phyloP scores from a whole-genome alignment of 2,797 vertebrate species.

The Lateolabrax maculatus region DNA sequence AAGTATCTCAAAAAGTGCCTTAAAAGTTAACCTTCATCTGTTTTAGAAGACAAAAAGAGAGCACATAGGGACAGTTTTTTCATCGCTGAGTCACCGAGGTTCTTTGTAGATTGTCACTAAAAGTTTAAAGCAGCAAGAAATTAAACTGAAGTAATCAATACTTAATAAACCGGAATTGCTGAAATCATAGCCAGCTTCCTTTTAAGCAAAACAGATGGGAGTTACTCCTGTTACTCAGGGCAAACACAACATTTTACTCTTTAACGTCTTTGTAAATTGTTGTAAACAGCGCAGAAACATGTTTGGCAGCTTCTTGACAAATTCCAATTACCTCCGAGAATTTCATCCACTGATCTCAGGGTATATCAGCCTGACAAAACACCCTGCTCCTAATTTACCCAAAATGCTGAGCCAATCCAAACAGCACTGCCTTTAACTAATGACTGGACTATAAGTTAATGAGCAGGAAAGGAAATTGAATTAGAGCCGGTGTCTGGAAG shows the following conservation, averaged over 20 bases:
- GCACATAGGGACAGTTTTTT: neutral
- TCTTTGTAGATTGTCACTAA: conserved; percentile 24
- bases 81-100: neutral
- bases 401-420: conserved; percentile 66
- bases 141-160: conserved; percentile 53
- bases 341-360: conserved; percentile 35
- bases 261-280: conserved; percentile 45
- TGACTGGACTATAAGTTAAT: conserved; percentile 68
- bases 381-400: conserved; percentile 46
- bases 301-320: conserved; percentile 23
- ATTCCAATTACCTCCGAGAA: conserved; percentile 42
- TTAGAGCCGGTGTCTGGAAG: conserved; percentile 55
- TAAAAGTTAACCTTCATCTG: conserved; percentile 43
- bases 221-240: conserved; percentile 6
- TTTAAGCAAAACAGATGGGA: conserved; percentile 36
- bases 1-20: conserved; percentile 35
- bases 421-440: conserved; percentile 60
- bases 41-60: conserved; percentile 18
- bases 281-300: conserved; percentile 40
- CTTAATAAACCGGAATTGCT: conserved; percentile 54
- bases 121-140: conserved; percentile 45
- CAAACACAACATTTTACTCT: conserved; percentile 21
- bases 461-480: conserved; percentile 71
- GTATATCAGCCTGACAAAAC: conserved; percentile 32
- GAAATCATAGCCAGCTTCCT: conserved; percentile 22